phyloP scores from a whole-genome alignment of 2,113 vertebrate species.

The Brienomyrus brachyistius region DNA sequence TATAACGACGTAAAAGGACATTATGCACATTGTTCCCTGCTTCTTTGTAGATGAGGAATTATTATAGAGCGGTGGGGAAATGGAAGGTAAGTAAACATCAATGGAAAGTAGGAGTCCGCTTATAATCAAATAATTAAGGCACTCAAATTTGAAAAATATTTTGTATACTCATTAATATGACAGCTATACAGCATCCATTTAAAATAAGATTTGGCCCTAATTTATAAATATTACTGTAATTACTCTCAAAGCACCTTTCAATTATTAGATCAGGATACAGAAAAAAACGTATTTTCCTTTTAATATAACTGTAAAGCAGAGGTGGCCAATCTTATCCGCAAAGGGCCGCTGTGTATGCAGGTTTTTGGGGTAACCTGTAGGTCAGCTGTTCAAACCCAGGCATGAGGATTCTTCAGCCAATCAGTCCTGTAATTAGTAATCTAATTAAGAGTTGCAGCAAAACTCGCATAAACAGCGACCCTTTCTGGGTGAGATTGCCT shows the following conservation, averaged over 20 bases:
- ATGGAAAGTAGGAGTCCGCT: background rate
- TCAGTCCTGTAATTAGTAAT: no score
- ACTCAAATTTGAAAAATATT: background rate
- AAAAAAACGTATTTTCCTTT: background rate
- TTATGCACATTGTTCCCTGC: background rate
- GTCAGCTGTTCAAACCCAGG: no score
- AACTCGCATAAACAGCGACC: no score
- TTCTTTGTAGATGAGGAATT: background rate
- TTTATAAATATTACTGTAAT: background rate
- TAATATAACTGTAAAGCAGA: no score
- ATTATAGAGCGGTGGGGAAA: background rate
- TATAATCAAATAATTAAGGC: background rate
- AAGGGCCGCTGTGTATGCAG: no score
- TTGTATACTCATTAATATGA: background rate
- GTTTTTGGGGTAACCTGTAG: no score
- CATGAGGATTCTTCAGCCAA: no score
- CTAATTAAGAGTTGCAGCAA: no score
- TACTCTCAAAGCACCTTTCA: background rate
- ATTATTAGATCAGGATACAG: background rate
- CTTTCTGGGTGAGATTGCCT: background rate
- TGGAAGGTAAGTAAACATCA: background rate
- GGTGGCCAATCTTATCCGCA: no score
- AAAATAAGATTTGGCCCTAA: background rate
- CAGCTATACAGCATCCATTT: background rate
- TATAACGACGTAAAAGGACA: background rate